Percentiles rank a stretch among this genome's conserved stretches.
Conservation (phyloP, 2,797 vertebrate genomes). For the Sebastes paucispinis region DNA sequence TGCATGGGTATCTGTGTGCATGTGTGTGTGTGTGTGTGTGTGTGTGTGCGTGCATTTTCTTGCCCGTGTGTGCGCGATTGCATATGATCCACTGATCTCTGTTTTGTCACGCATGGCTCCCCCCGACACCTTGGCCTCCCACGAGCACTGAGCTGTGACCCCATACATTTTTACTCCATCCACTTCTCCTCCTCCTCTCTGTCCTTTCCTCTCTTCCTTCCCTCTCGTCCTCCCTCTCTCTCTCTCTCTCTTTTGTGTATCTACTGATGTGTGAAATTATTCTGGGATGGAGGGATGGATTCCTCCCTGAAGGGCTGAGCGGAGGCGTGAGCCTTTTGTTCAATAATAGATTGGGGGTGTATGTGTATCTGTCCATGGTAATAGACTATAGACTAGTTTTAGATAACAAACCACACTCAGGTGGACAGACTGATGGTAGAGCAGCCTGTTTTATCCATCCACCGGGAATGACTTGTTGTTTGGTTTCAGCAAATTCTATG, state of each 20-base stretch:
- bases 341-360: conserved; percentile 82
- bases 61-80: conserved; percentile 28
- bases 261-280: conserved; percentile 87
- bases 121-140: conserved; percentile 68
- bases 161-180: conserved; percentile 65
- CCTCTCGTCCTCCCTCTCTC: conserved; percentile 19
- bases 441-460: conserved; percentile 51
- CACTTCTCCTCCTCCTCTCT: conserved; percentile 50
- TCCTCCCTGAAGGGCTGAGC: conserved; percentile 78
- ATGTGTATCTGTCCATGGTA: conserved; percentile 79
- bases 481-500: conserved; percentile 48
- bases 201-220: conserved; percentile 26
- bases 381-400: conserved; percentile 79
- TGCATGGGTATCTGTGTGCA: neutral
- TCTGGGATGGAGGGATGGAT: conserved; percentile 85
- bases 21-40: neutral
- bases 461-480: conserved; percentile 51
- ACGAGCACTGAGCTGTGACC: conserved; percentile 71
- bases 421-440: conserved; percentile 66
- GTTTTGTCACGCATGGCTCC: conserved; percentile 73
- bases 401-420: conserved; percentile 78
- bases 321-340: conserved; percentile 82
- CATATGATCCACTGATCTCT: conserved; percentile 73
- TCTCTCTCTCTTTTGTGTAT: conserved; percentile 74
- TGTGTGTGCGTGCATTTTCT: conserved; percentile 21